Evolutionary conservation across 2,113 vertebrate species (phyloP), one percentile per base, ranked within the genome.

Genomic region (Xenopus laevis): DNA sequence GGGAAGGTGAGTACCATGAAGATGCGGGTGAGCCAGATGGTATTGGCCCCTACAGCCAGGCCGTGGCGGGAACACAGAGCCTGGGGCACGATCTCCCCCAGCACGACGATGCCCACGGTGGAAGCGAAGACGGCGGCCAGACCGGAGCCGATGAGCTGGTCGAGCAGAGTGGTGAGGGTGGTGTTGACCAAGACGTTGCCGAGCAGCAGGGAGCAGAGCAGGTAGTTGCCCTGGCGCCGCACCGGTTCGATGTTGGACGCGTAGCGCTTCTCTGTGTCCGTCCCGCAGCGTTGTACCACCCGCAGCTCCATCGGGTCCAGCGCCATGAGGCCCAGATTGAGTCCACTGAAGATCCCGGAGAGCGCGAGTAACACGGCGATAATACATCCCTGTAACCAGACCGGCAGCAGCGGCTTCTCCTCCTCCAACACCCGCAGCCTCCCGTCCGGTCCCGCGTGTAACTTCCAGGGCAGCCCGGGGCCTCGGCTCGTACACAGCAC

Each of bases 101-200:
- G 95, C 72, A 99, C 96, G 20, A 99, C 97, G 20, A 99, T 99
- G 78, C 96, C 95, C 0, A 92, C 74, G 57, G 97, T 98, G 78
- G 97, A 99, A 1, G 93, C 94, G 1, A 89, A 88, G 61, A 99
- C 92, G 0, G 97, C 95, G 15, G 91, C 92, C 18, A 96, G 10
- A 0, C 97, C 97, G 0, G 95, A 98, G 0, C 97, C 96, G 4
- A 92, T 95, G 13, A 99, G 88, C 64, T 93, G 93, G 7, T 98
- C 97, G 17, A 99, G 86, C 0, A 98, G 90, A 84, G 98, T 95
- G 79, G 97, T 99, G 77, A 99, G 94, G 0, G 96, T 98, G 81
- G 95, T 98, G 91, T 99, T 99, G 1, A 98, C 97, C 84, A 97
- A 61, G 4, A 99, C 97, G 45, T 99, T 99, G 0, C 97, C 97